These are phyloP conservation scores for Scaptomyza polygonia DNA, from an alignment of 2,888 invertebrate species.

Conservation along the genomic window DNA sequence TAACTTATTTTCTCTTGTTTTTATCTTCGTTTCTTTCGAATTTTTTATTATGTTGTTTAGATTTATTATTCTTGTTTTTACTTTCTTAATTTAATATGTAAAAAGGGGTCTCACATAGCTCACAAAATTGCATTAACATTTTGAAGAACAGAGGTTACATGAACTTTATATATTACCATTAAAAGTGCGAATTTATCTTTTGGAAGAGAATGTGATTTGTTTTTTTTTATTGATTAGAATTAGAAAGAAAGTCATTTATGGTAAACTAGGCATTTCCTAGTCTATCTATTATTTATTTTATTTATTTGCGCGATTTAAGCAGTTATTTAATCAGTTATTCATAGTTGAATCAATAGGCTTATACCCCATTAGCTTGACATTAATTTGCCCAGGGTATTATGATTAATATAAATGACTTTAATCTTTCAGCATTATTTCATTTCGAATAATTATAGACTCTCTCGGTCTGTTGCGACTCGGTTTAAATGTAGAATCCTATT, in stretches of 20 bases:
- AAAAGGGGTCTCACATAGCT: not conserved
- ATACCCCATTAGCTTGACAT: constrained; percentile 33
- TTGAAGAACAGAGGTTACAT: not conserved
- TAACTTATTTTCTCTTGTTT: no score
- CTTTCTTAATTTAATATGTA: not conserved
- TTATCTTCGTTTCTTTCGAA: no score
- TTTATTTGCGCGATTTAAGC: no score
- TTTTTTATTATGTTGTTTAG: no score
- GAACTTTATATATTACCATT: not conserved
- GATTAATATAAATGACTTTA: constrained; percentile 60
- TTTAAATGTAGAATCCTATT: constrained; percentile 22
- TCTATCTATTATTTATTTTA: no score
- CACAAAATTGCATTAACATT: not conserved
- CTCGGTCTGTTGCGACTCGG: constrained; percentile 41
- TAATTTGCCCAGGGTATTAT: not conserved
- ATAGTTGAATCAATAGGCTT: not conserved
- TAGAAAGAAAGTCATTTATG: not conserved
- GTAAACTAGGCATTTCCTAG: no score
- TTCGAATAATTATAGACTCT: constrained; percentile 59
- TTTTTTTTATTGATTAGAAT: not conserved
- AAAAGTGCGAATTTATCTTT: no score
- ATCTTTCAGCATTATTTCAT: constrained; percentile 69
- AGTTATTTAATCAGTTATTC: no score
- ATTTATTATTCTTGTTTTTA: no score
- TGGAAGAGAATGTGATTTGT: no score